Evolutionary conservation across 1,140 invertebrate genomes (phyloP), one percentile per base, ranked within the genome.

Genomic region (Cylas formicarius): DNA sequence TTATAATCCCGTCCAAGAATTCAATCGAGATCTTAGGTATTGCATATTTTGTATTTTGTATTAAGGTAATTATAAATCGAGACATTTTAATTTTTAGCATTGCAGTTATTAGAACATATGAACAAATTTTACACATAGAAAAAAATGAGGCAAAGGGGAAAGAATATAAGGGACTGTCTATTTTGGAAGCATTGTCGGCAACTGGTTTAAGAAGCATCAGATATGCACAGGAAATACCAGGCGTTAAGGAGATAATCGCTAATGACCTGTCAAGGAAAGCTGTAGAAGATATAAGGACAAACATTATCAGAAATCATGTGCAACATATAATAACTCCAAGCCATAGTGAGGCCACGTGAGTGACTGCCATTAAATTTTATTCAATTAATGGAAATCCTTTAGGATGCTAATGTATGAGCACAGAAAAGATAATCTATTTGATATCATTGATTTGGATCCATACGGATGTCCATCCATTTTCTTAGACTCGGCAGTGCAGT

Each of bases 1-100:
- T 68, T 97, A 97, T 60, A 98, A 97, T 72, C 91, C 90, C 2
- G 93, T 96, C 11, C 94, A 98, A 68, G 89, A 97, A 68, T 97
- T 97, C 58, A 97, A 97, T 63, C 73, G 94, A 57, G 94, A 98
- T 71, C 67, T 98, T n/a, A 94, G 84, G 73, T 84, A 74, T 43
- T 17, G 19, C 20, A 4, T 3, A 14, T 11, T 4, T n/a, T n/a
- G n/a, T n/a, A n/a, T 11, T 47, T n/a, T 4, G 23, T 27, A 7
- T 37, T 19, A 4, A 35, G 22, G 2, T 13, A 7, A 16, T 32
- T 32, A 13, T 7, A 32, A 32, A 32, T n/a, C 6, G 6, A 13
- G n/a, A 16, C 14, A 28, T 18, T 7, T 32, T 32, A 22, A 16
- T 39, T 21, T 53, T 18, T 36, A 71, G 79, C 65, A 74, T 83